phyloP scores from a whole-genome alignment of 1,140 invertebrate species.

The Penaeus chinensis region DNA sequence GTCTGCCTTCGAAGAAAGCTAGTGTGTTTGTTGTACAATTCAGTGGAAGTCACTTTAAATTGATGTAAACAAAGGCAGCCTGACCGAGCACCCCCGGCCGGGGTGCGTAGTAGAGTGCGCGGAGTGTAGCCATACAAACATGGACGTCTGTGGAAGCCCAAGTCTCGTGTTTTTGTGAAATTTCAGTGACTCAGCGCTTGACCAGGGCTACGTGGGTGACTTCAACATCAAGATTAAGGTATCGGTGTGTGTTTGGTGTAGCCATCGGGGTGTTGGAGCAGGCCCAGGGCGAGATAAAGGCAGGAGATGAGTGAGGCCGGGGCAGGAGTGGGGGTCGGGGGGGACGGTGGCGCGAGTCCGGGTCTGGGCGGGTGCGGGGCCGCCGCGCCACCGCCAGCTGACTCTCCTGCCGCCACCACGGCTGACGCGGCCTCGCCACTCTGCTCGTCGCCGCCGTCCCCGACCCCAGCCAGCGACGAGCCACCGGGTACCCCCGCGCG shows the following conservation, averaged over 20 bases:
- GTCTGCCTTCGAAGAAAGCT: neutral
- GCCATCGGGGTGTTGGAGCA: slow-evolving; percentile 43
- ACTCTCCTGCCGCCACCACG: slow-evolving; percentile 56
- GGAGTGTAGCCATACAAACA: slow-evolving; percentile 54
- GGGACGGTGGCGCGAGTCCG: slow-evolving; percentile 44
- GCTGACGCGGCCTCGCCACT: slow-evolving; percentile 58
- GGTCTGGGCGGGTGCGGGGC: slow-evolving; percentile 60
- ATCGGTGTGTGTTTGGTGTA: slow-evolving; percentile 49
- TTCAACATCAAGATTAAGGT: slow-evolving; percentile 46
- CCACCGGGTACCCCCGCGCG: slow-evolving; percentile 4
- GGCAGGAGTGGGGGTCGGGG: slow-evolving; percentile 53
- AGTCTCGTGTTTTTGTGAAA: slow-evolving; percentile 59
- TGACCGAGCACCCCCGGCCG: slow-evolving; percentile 47
- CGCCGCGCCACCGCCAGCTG: slow-evolving; percentile 55
- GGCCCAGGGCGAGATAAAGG: slow-evolving; percentile 30
- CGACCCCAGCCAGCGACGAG: slow-evolving; percentile 47
- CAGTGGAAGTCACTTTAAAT: slow-evolving; percentile 18
- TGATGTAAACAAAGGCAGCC: slow-evolving; percentile 61
- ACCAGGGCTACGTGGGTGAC: slow-evolving; percentile 45
- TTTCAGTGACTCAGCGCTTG: slow-evolving; percentile 41
- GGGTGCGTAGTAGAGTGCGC: slow-evolving; percentile 57
- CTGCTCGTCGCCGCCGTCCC: slow-evolving; percentile 56
- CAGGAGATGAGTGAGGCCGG: slow-evolving; percentile 62
- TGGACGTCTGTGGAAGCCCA: slow-evolving; percentile 59
- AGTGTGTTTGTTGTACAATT: slow-evolving; percentile 5